Base-by-base conservation (phyloP, 2,113 vertebrate genomes). In the Plestiodon gilberti region DNA sequence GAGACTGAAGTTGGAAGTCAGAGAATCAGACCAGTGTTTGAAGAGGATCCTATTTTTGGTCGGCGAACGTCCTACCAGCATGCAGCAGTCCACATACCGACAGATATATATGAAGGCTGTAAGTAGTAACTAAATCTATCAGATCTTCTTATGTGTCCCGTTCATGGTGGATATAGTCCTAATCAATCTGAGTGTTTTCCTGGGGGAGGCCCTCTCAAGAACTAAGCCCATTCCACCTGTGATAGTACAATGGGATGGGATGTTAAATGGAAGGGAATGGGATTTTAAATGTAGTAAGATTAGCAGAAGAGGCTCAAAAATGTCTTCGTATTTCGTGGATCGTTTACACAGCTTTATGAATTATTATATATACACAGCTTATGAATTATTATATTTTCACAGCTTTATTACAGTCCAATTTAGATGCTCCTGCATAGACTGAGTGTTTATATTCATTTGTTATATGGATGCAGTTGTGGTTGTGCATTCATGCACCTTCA, bases 51-150 rank as follows among this genome's bases (percentile, higher is more conserved):
- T 9, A 96, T 97, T 59, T 99, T 99, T 93, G 97, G 97, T 88
- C 96, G 99, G 30, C 95, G 98, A 81, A 98, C 98, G 0, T 98
- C 98, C 82, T 97, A 98, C 94, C 98, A 99, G 81, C 97, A 99
- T 82, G 98, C 99, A 75, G 99, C 98, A 25, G 99, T 99, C 74
- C 99, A 99, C 92, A 99, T 99, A 93, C 99, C 98, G 73, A 99
- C 98, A 2, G 98, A 99, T 95, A 99, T 99, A 95, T 99, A 99
- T 52, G 98, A 99, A 88, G 99, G 99, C 92, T 99, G 99, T 99
- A 97, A 99, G 99, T 98, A 94, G 48, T 38, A 80, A 23, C 0
- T 90, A 23, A 90, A 81, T 1, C 65, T 14, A 81, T 6, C 2
- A 17, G 57, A 38, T 80, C 79, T 28, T 57, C 14, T 73, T 88